phyloP scores from a whole-genome alignment of 2,797 vertebrate species.

The Epinephelus awoara region DNA sequence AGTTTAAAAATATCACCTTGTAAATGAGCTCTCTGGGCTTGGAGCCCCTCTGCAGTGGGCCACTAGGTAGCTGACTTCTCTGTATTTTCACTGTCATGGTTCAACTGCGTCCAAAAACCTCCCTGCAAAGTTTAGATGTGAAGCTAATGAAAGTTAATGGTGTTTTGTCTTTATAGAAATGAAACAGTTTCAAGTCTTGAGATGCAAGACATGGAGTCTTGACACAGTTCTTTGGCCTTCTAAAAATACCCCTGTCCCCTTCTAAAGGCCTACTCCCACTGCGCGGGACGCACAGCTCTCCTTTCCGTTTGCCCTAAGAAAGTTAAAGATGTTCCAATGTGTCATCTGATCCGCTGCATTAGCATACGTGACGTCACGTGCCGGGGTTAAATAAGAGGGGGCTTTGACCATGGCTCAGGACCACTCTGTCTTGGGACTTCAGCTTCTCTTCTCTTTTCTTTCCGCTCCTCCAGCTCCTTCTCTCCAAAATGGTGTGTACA shows the following conservation, averaged over 20 bases:
- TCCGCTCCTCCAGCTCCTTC: slow-evolving; percentile 84
- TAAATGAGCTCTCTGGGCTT: slow-evolving; percentile 54
- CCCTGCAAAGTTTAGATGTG: rapidly evolving
- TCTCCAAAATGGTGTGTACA: slow-evolving; percentile 96
- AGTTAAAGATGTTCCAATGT: slow-evolving; percentile 92
- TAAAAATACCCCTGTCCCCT: slow-evolving; percentile 91
- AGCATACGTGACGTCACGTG: slow-evolving; percentile 86
- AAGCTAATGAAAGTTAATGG: background rate
- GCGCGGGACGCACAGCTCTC: slow-evolving; percentile 79
- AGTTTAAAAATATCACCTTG: slow-evolving; percentile 84
- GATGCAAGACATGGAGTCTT: slow-evolving; percentile 50
- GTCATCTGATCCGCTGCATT: slow-evolving; percentile 88
- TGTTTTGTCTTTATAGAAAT: background rate
- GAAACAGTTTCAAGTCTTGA: slow-evolving; percentile 63
- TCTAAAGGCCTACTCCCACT: slow-evolving; percentile 77
- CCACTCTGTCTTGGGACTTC: slow-evolving; percentile 90
- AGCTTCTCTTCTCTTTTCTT: slow-evolving; percentile 85
- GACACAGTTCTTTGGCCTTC: slow-evolving; percentile 68
- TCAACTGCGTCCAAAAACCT: too few species aligned
- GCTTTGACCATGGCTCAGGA: slow-evolving; percentile 84
- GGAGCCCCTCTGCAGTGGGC: slow-evolving; percentile 6
- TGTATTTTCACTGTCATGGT: background rate
- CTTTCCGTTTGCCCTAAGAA: slow-evolving; percentile 98
- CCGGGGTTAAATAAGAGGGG: slow-evolving; percentile 91
- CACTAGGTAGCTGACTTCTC: slow-evolving; percentile 11